These are phyloP conservation scores for Ciconia maguari DNA, from an alignment of 2,113 vertebrate genomes.

Conservation along the genomic window DNA sequence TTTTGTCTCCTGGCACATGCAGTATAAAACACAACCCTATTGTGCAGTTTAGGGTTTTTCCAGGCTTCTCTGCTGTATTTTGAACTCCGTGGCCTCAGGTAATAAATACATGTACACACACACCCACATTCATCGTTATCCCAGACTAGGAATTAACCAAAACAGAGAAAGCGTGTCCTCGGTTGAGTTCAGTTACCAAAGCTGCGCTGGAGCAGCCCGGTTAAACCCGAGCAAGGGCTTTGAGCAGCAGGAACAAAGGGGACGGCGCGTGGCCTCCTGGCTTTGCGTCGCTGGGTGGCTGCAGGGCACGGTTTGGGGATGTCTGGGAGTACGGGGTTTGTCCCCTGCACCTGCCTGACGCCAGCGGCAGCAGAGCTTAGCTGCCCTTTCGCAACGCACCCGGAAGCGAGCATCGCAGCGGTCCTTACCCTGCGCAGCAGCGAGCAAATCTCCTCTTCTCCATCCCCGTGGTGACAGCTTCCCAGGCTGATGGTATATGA, in stretches of 20 bases:
- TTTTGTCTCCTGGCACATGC: not conserved
- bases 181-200: not conserved
- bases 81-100: not conserved
- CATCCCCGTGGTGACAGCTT: not conserved
- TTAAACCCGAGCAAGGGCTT: not conserved
- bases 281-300: not conserved
- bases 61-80: not conserved
- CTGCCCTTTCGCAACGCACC: rapidly evolving
- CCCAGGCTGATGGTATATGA: not conserved
- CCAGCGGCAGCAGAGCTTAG: not conserved
- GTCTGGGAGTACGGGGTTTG: not conserved
- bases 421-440: not conserved
- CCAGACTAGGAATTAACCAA: not conserved
- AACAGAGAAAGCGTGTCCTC: not conserved
- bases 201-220: not conserved
- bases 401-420: not conserved
- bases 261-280: not conserved
- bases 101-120: not conserved
- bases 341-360: not conserved
- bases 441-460: not conserved
- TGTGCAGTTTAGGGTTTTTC: not conserved
- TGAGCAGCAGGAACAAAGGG: not conserved
- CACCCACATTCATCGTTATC: rapidly evolving
- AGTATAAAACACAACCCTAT: not conserved
- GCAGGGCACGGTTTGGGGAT: not conserved